Evolutionary conservation across 1,140 invertebrate genomes (phyloP).

Genomic region (Helicoverpa zea): DNA sequence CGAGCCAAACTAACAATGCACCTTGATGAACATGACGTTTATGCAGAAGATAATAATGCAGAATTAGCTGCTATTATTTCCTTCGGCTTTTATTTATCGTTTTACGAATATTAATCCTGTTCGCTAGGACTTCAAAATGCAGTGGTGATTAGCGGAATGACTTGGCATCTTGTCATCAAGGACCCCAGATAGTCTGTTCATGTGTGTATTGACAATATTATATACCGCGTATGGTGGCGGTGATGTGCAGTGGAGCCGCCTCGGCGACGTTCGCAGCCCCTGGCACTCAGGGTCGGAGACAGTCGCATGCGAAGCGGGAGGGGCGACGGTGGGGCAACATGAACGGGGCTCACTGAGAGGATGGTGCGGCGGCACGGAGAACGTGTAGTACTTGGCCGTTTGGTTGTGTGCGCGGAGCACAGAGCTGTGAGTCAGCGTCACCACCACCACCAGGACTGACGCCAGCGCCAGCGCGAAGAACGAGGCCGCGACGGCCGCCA

Average conservation of each 20-base stretch:
- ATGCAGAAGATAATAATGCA: conserved; percentile 18
- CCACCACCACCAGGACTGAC: conserved; percentile 90
- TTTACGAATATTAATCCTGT: conserved; percentile 1
- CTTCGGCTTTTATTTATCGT: background rate
- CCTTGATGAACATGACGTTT: background rate
- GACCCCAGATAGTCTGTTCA: conserved; percentile 54
- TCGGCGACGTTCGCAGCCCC: conserved; percentile 82
- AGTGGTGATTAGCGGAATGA: conserved; percentile 39
- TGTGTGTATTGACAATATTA: conserved; percentile 66
- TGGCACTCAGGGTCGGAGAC: conserved; percentile 83
- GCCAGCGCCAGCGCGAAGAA: conserved; percentile 90
- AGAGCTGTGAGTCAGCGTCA: conserved; percentile 90
- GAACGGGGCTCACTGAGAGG: conserved; percentile 87
- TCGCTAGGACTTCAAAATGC: background rate
- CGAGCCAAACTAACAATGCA: conserved; percentile 21
- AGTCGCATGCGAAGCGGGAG: conserved; percentile 86
- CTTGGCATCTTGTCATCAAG: conserved; percentile 58
- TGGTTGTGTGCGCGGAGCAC: conserved; percentile 87
- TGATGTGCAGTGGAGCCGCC: conserved; percentile 66
- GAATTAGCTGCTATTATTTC: background rate
- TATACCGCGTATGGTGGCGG: conserved; percentile 75
- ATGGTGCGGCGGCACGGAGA: conserved; percentile 87
- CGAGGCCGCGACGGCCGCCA: conserved; percentile 89
- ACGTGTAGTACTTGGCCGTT: conserved; percentile 89
- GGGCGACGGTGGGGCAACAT: conserved; percentile 86